Evolutionary conservation across 1,140 invertebrate genomes (phyloP).

Genomic region (Saccostrea echinata): DNA sequence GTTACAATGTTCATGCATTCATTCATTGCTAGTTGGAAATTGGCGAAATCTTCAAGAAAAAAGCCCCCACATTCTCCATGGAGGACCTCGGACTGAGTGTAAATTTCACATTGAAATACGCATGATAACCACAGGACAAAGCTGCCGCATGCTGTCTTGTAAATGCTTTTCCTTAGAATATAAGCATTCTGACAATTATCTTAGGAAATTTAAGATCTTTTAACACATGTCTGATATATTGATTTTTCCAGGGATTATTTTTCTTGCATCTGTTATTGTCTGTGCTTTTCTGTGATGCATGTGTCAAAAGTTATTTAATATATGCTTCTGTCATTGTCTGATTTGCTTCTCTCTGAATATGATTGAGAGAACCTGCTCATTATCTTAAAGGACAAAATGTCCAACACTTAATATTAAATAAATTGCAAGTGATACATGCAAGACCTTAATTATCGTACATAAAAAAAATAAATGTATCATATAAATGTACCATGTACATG

Average conservation of each 20-base stretch:
- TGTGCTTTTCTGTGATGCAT: neutral
- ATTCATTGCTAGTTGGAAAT: constrained; percentile 11
- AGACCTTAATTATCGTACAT: too few species aligned
- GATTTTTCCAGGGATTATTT: neutral
- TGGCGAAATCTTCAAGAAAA: constrained; percentile 2
- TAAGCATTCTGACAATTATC: too few species aligned
- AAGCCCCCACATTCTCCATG: neutral
- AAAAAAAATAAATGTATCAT: too few species aligned
- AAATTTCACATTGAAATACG: neutral
- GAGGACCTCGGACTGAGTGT: constrained; percentile 15
- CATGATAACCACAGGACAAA: neutral
- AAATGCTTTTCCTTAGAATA: too few species aligned
- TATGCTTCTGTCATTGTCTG: neutral
- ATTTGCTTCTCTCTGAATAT: neutral
- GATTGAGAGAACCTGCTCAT: neutral
- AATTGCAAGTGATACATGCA: too few species aligned
- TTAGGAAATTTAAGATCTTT: too few species aligned
- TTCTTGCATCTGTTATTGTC: neutral
- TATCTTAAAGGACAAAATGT: neutral
- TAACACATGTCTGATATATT: too few species aligned
- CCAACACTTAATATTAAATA: too few species aligned
- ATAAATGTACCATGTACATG: too few species aligned
- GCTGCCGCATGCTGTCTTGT: too few species aligned
- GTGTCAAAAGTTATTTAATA: neutral
- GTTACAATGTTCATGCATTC: neutral